These are phyloP conservation scores for Corythornis madagascariensis DNA, from an alignment of 2,113 vertebrate genomes.

Conservation along the genomic window DNA sequence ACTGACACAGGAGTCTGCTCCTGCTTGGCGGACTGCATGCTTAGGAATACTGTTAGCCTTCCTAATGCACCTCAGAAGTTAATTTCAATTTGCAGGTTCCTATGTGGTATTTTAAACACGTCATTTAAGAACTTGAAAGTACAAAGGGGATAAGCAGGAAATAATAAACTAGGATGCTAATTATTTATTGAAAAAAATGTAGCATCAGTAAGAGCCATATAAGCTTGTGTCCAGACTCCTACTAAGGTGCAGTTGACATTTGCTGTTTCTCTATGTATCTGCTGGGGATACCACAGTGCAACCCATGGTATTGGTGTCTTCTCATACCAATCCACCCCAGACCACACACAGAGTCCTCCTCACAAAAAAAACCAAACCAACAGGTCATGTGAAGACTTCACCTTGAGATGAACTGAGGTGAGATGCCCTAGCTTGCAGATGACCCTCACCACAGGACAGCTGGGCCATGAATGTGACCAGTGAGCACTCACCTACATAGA, in stretches of 20 bases:
- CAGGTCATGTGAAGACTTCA: neutral
- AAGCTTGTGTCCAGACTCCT: neutral
- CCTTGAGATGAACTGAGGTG: neutral
- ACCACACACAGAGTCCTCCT: neutral
- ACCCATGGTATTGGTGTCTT: rapidly evolving
- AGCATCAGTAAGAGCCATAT: neutral
- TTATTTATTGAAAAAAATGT: neutral
- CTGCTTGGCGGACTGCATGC: neutral
- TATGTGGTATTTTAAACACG: neutral
- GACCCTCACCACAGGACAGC: neutral
- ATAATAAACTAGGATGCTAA: neutral
- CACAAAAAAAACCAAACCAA: neutral
- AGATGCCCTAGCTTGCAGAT: neutral
- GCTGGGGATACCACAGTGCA: neutral
- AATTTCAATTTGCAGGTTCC: neutral
- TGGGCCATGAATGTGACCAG: neutral
- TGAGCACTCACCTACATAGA: slow-evolving; percentile 87
- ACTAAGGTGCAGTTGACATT: neutral
- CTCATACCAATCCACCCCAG: rapidly evolving
- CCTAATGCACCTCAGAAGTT: neutral
- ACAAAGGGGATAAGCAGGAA: neutral
- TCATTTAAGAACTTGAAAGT: neutral
- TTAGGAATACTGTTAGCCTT: neutral
- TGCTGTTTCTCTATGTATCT: neutral
- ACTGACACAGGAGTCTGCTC: rapidly evolving